A percentile compares a stretch with the other conserved stretches of the same genome.
Conservation (phyloP, 1,140 invertebrate genomes). For the Schlechtendalia chinensis region DNA sequence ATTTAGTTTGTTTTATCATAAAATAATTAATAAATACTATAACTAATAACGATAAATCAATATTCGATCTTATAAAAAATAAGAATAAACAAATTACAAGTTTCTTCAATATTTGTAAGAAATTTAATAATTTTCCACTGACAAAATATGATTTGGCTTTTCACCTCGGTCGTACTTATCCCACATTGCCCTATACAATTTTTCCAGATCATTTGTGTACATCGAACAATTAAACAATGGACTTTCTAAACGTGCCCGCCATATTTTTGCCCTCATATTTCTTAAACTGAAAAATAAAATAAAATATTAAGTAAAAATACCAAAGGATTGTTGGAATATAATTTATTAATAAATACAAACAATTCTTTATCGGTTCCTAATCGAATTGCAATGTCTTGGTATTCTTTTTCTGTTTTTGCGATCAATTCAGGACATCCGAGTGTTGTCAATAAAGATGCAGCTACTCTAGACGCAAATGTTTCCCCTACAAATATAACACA, state of each 20-base stretch:
- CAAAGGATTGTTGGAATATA: too few relatives aligned
- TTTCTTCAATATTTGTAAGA: too few relatives aligned
- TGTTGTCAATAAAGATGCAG: slow-evolving; percentile 91
- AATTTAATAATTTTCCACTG: slow-evolving; percentile 57
- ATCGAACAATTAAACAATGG: slow-evolving; percentile 90
- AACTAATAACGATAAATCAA: too few relatives aligned
- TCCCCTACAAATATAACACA: slow-evolving; percentile 62
- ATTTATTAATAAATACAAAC: slow-evolving; percentile 64
- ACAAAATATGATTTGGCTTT: slow-evolving; percentile 75
- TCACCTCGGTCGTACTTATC: slow-evolving; percentile 67
- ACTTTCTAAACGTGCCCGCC: slow-evolving; percentile 80
- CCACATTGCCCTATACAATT: slow-evolving; percentile 87
- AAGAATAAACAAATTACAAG: too few relatives aligned
- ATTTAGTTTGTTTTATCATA: too few relatives aligned
- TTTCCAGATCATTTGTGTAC: slow-evolving; percentile 87
- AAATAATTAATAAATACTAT: too few relatives aligned
- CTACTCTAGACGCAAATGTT: slow-evolving; percentile 95
- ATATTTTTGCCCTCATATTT: slow-evolving; percentile 90
- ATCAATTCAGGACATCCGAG: slow-evolving; percentile 93
- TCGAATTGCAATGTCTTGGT: slow-evolving; percentile 89
- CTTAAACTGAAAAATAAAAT: slow-evolving; percentile 72
- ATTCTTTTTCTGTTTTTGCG: slow-evolving; percentile 81
- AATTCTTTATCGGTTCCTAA: slow-evolving; percentile 86
- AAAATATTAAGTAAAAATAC: too few relatives aligned
- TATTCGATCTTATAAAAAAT: too few relatives aligned